phyloP scores from a whole-genome alignment of 2,113 vertebrate genomes.

The Rhinopithecus roxellana region DNA sequence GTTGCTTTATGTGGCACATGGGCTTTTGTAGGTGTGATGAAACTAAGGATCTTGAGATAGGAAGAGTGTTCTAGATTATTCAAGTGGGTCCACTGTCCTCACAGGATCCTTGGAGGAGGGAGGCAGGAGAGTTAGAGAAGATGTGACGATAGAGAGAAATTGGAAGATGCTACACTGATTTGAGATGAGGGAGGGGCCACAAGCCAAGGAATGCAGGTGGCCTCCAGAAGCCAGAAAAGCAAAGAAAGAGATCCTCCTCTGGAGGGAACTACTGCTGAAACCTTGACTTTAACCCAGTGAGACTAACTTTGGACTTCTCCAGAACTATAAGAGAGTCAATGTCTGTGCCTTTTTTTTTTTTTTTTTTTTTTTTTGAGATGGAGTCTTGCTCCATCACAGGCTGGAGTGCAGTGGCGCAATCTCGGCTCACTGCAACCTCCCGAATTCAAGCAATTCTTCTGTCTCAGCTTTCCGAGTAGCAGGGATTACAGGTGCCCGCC shows the following conservation, averaged over 20 bases:
- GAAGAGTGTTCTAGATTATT: neutral
- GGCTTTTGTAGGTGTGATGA: neutral
- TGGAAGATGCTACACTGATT: neutral
- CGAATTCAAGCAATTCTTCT: too few relatives aligned
- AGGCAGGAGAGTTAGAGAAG: neutral
- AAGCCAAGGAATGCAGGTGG: neutral
- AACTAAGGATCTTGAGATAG: neutral
- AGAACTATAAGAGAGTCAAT: neutral
- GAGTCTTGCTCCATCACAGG: too few relatives aligned
- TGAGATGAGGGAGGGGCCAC: neutral
- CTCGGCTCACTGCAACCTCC: too few relatives aligned
- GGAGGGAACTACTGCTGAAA: neutral
- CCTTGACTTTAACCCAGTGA: neutral
- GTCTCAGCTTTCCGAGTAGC: too few relatives aligned
- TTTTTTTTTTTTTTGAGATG: too few relatives aligned
- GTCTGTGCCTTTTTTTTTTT: neutral
- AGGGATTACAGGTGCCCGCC: too few relatives aligned
- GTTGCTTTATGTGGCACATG: neutral
- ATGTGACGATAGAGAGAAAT: fast-evolving
- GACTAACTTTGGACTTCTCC: neutral
- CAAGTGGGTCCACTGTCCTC: neutral
- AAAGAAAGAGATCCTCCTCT: neutral
- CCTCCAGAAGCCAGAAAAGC: neutral
- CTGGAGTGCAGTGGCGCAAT: too few relatives aligned
- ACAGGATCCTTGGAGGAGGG: neutral